Conservation (phyloP, 2,888 invertebrate genomes). For the Coenonympha arcania region DNA sequence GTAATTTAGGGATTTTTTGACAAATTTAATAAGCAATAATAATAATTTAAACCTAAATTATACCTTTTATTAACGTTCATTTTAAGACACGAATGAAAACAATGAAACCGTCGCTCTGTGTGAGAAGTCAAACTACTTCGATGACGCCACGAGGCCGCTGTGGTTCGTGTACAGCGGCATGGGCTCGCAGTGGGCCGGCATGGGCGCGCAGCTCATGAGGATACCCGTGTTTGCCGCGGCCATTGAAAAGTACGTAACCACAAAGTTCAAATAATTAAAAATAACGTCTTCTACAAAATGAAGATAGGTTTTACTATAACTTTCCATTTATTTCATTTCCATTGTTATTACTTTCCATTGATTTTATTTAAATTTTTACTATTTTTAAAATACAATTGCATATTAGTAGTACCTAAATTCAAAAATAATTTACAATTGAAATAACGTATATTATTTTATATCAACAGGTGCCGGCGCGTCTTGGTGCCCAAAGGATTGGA, state of each 20-base stretch:
- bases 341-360: no score
- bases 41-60: no score
- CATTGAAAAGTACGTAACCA: slow-evolving; percentile 67
- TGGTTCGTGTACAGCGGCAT: slow-evolving; percentile 84
- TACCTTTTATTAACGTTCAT: no score
- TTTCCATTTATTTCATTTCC: no score
- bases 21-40: no score
- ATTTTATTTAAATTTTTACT: no score
- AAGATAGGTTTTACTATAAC: no score
- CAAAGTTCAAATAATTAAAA: no score
- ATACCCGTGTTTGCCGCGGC: slow-evolving; percentile 75
- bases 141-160: slow-evolving; percentile 61
- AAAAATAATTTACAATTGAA: neutral
- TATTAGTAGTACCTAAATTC: no score
- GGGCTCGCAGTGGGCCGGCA: slow-evolving; percentile 81
- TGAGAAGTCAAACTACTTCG: slow-evolving; percentile 42
- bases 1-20: neutral
- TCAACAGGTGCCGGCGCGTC: slow-evolving; percentile 64
- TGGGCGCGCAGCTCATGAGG: slow-evolving; percentile 77
- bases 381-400: no score
- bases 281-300: no score
- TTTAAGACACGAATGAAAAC: slow-evolving; percentile 39
- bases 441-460: neutral
- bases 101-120: slow-evolving; percentile 39
- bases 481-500: slow-evolving; percentile 74